Conservation (phyloP, 2,888 invertebrate genomes). For the Steinernema carpocapsae region DNA sequence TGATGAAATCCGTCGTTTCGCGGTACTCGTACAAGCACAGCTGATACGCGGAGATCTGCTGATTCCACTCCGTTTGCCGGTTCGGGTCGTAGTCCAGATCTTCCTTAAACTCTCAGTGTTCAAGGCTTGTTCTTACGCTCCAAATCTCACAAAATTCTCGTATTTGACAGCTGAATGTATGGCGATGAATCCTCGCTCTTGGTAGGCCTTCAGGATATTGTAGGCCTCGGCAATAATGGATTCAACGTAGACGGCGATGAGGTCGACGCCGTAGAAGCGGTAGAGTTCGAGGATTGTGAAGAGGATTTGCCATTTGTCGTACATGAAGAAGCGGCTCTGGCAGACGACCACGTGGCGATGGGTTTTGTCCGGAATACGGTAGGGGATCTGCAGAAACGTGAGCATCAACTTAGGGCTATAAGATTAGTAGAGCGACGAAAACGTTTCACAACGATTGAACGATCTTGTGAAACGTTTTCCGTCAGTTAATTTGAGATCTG, state of each 20-base stretch:
- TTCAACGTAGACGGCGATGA: constrained; percentile 37
- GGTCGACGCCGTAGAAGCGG: constrained; percentile 35
- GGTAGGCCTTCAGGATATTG: constrained; percentile 34
- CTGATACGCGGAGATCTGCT: constrained; percentile 18
- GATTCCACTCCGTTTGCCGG: constrained; percentile 23
- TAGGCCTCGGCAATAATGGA: constrained; percentile 28
- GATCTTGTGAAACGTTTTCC: too few relatives aligned
- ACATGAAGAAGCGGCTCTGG: constrained; percentile 37
- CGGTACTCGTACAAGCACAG: constrained; percentile 37
- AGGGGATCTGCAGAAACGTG: not conserved
- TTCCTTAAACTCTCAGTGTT: not conserved
- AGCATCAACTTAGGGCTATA: too few relatives aligned
- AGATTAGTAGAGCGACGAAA: too few relatives aligned
- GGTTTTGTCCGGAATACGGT: not conserved
- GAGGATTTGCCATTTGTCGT: constrained; percentile 39
- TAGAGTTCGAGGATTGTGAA: constrained; percentile 38
- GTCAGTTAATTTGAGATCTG: too few relatives aligned
- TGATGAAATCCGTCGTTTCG: constrained; percentile 37
- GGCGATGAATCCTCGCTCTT: constrained; percentile 31
- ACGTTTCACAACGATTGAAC: too few relatives aligned
- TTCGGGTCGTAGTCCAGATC: constrained; percentile 33
- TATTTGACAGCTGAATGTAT: constrained; percentile 28
- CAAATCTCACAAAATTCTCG: not conserved
- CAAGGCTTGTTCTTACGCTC: too few relatives aligned
- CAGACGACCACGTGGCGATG: constrained; percentile 34